These are phyloP conservation scores for Rhodophaea formosa DNA, from an alignment of 2,888 invertebrate genomes.

Conservation along the genomic window DNA sequence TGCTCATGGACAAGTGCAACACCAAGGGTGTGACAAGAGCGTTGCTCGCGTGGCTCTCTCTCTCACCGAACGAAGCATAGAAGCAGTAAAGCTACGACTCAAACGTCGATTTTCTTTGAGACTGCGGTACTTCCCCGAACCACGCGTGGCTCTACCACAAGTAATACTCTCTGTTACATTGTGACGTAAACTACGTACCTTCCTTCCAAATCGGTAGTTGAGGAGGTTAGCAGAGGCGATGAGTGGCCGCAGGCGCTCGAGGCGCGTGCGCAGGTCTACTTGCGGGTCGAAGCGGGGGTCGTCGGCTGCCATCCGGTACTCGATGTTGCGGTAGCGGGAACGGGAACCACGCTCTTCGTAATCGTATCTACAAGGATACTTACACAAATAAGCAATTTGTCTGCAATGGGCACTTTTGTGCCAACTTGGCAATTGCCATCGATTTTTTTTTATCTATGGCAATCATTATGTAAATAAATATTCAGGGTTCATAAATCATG, in stretches of 20 bases:
- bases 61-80: too few relatives aligned
- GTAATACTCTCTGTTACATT: neutral
- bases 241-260: constrained; percentile 71
- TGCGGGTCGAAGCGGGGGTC: constrained; percentile 78
- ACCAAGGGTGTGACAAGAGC: too few relatives aligned
- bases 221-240: constrained; percentile 88
- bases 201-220: constrained; percentile 88
- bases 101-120: too few relatives aligned
- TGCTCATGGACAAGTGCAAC: too few relatives aligned
- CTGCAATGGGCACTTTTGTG: too few relatives aligned
- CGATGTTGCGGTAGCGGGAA: constrained; percentile 67
- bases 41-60: too few relatives aligned
- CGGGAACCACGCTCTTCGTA: constrained; percentile 62
- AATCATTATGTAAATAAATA: too few relatives aligned
- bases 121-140: neutral
- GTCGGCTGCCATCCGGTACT: constrained; percentile 76
- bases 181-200: constrained; percentile 70
- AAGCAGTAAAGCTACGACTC: too few relatives aligned
- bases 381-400: too few relatives aligned
- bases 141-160: neutral
- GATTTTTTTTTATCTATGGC: too few relatives aligned
- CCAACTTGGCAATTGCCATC: too few relatives aligned
- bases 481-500: too few relatives aligned
- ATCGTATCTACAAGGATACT: constrained; percentile 48
- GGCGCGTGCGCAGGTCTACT: constrained; percentile 70